A percentile compares a stretch with the other conserved stretches of the same genome.
Evolutionary conservation across 2,113 vertebrate species (phyloP).

Genomic region (Podarcis raffonei): DNA sequence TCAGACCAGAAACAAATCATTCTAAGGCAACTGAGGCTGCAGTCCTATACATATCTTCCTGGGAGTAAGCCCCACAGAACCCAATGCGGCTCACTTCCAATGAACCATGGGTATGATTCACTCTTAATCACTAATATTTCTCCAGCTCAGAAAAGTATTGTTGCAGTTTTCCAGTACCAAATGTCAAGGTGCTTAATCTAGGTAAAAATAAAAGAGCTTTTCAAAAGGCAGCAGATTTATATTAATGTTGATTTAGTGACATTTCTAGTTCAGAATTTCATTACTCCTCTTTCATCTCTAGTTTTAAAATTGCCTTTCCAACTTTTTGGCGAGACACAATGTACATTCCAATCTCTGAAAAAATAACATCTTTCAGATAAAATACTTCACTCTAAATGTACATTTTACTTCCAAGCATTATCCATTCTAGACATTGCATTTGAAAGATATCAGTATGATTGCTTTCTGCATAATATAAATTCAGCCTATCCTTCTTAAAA

Average conservation of each 20-base stretch:
- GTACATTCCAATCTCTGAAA: constrained; percentile 11
- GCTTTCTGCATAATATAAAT: not conserved
- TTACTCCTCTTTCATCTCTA: not conserved
- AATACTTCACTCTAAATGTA: not conserved
- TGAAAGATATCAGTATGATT: not conserved
- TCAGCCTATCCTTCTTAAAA: not conserved
- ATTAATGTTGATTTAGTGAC: constrained; percentile 6
- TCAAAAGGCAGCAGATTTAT: not conserved
- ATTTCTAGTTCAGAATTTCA: constrained; percentile 28
- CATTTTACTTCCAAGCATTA: constrained; percentile 22
- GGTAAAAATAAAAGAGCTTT: not conserved
- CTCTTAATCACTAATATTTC: constrained; percentile 14
- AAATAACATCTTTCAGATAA: constrained; percentile 7
- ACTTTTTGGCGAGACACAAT: not conserved
- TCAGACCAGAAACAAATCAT: not conserved
- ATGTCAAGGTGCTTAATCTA: not conserved
- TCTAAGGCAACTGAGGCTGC: not conserved
- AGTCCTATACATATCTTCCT: not conserved
- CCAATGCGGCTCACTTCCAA: not conserved
- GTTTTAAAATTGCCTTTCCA: not conserved
- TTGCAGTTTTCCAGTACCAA: not conserved
- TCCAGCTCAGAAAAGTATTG: not conserved
- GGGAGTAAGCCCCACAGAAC: not conserved
- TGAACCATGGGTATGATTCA: not conserved
- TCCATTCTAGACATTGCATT: not conserved